Evolutionary conservation across 2,888 invertebrate genomes (phyloP).

Genomic region (Cyclophora punctaria): DNA sequence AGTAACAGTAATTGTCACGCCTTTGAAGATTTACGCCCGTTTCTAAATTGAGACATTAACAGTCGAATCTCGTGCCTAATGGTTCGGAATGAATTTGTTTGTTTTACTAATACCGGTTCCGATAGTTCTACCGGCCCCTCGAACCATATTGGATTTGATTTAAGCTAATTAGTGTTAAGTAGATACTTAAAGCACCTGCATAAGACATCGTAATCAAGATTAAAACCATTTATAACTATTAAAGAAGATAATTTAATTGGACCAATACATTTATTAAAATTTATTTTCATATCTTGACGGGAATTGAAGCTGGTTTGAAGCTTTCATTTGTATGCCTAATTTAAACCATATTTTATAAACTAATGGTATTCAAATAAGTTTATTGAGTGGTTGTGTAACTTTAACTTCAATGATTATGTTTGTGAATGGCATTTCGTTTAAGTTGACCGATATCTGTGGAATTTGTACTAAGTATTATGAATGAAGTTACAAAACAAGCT

Average conservation of each 20-base stretch:
- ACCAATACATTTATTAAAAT: no score
- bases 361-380: no score
- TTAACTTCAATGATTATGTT: no score
- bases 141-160: conserved; percentile 41
- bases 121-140: conserved; percentile 49
- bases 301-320: no score
- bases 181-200: conserved; percentile 16
- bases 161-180: conserved; percentile 38
- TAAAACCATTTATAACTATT: conserved; percentile 4
- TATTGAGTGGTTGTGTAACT: no score
- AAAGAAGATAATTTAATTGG: background rate
- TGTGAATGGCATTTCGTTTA: no score
- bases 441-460: no score
- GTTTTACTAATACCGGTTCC: conserved; percentile 64
- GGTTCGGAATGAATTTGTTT: conserved; percentile 73
- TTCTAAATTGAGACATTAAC: conserved; percentile 75
- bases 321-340: no score
- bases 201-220: conserved; percentile 8
- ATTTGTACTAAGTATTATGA: no score
- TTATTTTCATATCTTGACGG: no score
- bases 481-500: background rate
- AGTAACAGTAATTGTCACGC: conserved; percentile 76
- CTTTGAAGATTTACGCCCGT: conserved; percentile 75
- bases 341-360: no score
- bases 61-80: conserved; percentile 74